Conservation (phyloP, 2,888 invertebrate species). For the Crocallis elinguaria region DNA sequence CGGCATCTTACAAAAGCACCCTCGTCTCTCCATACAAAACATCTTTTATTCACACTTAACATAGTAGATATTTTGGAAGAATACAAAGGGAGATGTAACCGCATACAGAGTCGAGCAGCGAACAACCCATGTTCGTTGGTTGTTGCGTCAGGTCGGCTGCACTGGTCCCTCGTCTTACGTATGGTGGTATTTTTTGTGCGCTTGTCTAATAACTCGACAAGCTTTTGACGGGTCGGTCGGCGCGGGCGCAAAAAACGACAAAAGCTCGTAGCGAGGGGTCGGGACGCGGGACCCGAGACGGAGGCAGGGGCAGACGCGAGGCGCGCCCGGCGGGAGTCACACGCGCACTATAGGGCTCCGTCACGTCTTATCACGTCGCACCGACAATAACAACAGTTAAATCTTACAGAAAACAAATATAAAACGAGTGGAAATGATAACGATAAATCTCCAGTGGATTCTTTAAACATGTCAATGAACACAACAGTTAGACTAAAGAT, state of each 20-base stretch:
- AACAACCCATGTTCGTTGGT: constrained; percentile 55
- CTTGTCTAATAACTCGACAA: constrained; percentile 79
- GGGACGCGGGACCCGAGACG: constrained; percentile 60
- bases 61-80: constrained; percentile 67
- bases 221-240: constrained; percentile 83
- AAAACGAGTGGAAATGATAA: constrained; percentile 46
- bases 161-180: constrained; percentile 68
- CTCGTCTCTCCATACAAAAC: constrained; percentile 51
- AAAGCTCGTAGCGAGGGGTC: constrained; percentile 76
- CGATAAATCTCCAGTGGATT: constrained; percentile 51
- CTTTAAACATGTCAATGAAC: constrained; percentile 51
- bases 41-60: constrained; percentile 74
- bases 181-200: constrained; percentile 73
- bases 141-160: constrained; percentile 72
- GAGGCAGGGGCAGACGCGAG: constrained; percentile 33
- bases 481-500: constrained; percentile 62
- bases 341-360: constrained; percentile 32
- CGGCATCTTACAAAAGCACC: constrained; percentile 62
- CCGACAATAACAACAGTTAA: constrained; percentile 14
- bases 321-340: constrained; percentile 43
- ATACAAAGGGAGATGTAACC: constrained; percentile 71
- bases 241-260: constrained; percentile 79
- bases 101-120: constrained; percentile 67
- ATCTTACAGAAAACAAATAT: constrained; percentile 22
- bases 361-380: constrained; percentile 12